phyloP scores from a whole-genome alignment of 2,888 invertebrate species.

The Melanostoma scalare region DNA sequence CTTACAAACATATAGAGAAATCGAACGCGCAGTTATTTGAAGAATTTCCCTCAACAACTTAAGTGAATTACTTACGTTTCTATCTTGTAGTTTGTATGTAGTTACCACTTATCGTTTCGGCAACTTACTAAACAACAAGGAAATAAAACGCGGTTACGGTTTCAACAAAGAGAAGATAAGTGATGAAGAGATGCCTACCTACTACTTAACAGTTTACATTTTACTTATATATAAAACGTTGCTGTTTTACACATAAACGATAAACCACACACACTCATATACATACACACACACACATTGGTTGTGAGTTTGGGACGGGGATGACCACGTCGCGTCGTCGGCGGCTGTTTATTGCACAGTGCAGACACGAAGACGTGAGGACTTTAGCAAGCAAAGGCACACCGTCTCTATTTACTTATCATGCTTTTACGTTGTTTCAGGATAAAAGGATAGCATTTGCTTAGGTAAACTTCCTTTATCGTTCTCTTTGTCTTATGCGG shows the following conservation, averaged over 20 bases:
- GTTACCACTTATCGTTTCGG: slow-evolving; percentile 1
- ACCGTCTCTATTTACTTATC: slow-evolving; percentile 61
- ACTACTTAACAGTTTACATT: slow-evolving; percentile 26
- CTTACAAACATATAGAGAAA: no score
- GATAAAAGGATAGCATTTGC: slow-evolving; percentile 48
- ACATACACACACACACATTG: neutral
- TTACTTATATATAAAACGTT: neutral
- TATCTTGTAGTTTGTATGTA: no score
- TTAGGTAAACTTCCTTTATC: slow-evolving; percentile 59
- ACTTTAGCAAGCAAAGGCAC: slow-evolving; percentile 52
- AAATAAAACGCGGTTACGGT: slow-evolving; percentile 39
- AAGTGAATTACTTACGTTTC: no score
- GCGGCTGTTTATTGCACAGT: slow-evolving; percentile 48
- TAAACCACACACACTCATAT: neutral
- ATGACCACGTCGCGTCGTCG: slow-evolving; percentile 37
- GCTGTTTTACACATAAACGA: no score
- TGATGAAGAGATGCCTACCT: slow-evolving; percentile 18
- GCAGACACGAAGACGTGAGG: slow-evolving; percentile 46
- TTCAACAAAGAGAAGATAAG: slow-evolving; percentile 33
- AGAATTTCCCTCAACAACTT: no score
- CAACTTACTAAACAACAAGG: slow-evolving; percentile 31
- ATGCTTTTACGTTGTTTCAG: slow-evolving; percentile 34
- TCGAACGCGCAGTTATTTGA: no score
- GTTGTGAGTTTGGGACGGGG: neutral
- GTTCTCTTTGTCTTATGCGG: slow-evolving; percentile 63